These are phyloP conservation scores for Dysidea cf. avara DNA, from an alignment of 37 sponge, comb jelly and placozoan species.

Conservation along the genomic window DNA sequence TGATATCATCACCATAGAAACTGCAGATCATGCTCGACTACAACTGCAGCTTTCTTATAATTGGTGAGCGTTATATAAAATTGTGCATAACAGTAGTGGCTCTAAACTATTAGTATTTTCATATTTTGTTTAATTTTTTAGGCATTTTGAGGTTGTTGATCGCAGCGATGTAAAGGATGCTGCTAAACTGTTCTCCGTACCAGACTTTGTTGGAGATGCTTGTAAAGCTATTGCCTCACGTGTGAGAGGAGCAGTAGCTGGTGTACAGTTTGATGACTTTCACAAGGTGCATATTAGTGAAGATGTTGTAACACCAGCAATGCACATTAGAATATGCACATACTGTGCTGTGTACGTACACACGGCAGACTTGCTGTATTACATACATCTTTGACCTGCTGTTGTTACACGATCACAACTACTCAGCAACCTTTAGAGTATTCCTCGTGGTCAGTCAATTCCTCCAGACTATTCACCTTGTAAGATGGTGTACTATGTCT, in stretches of 20 bases:
- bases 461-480: too few relatives aligned
- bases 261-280: slow-evolving; percentile 98
- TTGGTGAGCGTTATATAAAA: slow-evolving; percentile 57
- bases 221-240: slow-evolving; percentile 99
- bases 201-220: slow-evolving; percentile 99
- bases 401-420: too few relatives aligned
- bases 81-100: background rate
- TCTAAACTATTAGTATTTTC: background rate
- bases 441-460: too few relatives aligned
- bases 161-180: slow-evolving; percentile 56
- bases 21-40: slow-evolving; percentile 97
- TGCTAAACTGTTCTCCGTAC: slow-evolving; percentile 96
- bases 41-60: slow-evolving; percentile 97
- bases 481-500: too few relatives aligned
- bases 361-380: too few relatives aligned
- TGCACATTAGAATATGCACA: too few relatives aligned
- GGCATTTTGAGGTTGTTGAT: slow-evolving; percentile 83
- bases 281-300: slow-evolving; percentile 74
- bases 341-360: too few relatives aligned
- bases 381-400: too few relatives aligned
- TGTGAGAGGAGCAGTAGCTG: slow-evolving; percentile 96
- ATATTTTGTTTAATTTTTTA: slow-evolving; percentile 10
- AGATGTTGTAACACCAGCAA: too few relatives aligned
- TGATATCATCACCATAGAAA: slow-evolving; percentile 99
- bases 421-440: too few relatives aligned